A percentile compares a stretch with the other conserved stretches of the same genome.
Conservation (phyloP, 1,140 invertebrate genomes). For the Panulirus ornatus region DNA sequence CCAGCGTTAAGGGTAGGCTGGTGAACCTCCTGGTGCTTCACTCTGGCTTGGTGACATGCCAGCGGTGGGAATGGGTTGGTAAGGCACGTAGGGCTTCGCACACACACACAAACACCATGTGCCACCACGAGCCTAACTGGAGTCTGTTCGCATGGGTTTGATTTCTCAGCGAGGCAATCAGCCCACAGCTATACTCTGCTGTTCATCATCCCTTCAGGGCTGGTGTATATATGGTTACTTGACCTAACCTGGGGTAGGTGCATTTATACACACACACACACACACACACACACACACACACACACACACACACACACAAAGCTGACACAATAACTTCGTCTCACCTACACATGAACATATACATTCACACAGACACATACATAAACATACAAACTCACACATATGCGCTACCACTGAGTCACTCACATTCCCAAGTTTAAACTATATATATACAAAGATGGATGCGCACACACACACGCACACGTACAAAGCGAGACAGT, state of each 20-base stretch:
- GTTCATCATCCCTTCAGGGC: too few species aligned
- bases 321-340: background rate
- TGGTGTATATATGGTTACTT: background rate
- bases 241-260: background rate
- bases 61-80: too few species aligned
- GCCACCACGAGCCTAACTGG: too few species aligned
- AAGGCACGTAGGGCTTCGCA: too few species aligned
- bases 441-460: background rate
- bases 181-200: too few species aligned
- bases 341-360: background rate
- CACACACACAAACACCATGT: too few species aligned
- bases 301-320: constrained; percentile 2
- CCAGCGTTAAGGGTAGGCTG: too few species aligned
- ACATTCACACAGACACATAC: background rate
- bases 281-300: constrained; percentile 10
- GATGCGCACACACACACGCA: constrained; percentile 26
- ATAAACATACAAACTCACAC: constrained; percentile 24
- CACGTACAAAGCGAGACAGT: constrained; percentile 33
- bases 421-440: background rate
- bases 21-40: too few species aligned
- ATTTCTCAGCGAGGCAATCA: too few species aligned
- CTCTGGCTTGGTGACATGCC: too few species aligned
- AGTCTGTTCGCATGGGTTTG: too few species aligned
- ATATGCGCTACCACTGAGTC: background rate
- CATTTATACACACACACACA: constrained; percentile 8